Conservation (phyloP, 1,140 invertebrate species). For the Brachionus calyciflorus region DNA sequence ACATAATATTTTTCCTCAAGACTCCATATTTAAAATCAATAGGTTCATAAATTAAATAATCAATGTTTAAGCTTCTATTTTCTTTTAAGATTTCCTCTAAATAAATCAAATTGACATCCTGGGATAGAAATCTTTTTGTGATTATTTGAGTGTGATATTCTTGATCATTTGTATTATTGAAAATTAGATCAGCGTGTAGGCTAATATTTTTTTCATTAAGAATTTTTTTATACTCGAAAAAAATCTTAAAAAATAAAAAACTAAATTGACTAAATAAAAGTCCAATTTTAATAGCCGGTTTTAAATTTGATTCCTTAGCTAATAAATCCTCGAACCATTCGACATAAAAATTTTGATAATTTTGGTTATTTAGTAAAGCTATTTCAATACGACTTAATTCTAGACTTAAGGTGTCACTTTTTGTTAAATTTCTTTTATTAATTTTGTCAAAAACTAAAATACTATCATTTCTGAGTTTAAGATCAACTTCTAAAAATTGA, state of each 20-base stretch:
- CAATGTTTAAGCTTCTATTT: not conserved
- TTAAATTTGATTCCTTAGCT: not conserved
- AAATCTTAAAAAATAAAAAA: conserved; percentile 3
- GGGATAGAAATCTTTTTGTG: not conserved
- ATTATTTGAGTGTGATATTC: not conserved
- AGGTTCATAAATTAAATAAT: conserved; percentile 22
- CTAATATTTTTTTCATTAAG: not conserved
- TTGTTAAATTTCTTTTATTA: not conserved
- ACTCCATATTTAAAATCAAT: conserved; percentile 19
- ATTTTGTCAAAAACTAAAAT: conserved; percentile 8
- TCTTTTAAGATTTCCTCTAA: not conserved
- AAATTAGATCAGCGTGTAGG: not conserved
- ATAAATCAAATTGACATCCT: not conserved
- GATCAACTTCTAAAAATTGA: not conserved
- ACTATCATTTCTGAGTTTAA: conserved; percentile 8
- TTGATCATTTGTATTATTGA: not conserved
- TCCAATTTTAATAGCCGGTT: not conserved
- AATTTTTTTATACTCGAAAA: not conserved
- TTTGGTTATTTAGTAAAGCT: not conserved
- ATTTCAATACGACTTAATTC: not conserved
- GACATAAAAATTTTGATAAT: conserved; percentile 35
- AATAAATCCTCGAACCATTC: conserved; percentile 15
- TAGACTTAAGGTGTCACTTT: not conserved
- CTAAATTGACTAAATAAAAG: conserved; percentile 7
- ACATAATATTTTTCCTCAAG: not conserved